These are phyloP conservation scores for Vespertilio murinus DNA, from an alignment of 2,797 vertebrate genomes.

Conservation along the genomic window DNA sequence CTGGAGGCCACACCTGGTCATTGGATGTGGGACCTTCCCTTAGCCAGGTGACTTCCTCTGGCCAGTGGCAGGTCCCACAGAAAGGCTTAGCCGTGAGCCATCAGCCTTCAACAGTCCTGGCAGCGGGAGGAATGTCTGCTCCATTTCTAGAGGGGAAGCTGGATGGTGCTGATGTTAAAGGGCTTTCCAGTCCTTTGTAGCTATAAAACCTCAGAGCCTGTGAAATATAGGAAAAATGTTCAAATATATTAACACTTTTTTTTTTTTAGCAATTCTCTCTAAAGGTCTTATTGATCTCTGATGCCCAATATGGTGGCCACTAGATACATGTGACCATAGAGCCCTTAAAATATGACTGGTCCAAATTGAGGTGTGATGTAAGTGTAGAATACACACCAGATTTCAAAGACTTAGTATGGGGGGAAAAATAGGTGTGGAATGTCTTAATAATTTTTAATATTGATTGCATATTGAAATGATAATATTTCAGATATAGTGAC, in stretches of 20 bases:
- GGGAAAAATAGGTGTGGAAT: background rate
- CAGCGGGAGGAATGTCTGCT: background rate
- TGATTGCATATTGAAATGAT: background rate
- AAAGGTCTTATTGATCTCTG: background rate
- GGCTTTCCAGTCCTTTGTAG: background rate
- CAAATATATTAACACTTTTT: background rate
- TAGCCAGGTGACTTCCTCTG: background rate
- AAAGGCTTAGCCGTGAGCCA: background rate
- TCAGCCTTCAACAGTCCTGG: background rate
- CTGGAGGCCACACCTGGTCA: background rate
- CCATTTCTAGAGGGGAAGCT: background rate
- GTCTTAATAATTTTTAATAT: background rate
- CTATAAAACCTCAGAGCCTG: background rate
- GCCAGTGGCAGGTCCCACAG: background rate
- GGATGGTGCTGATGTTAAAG: background rate
- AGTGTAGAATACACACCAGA: background rate
- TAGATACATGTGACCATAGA: background rate
- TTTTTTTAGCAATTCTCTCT: background rate
- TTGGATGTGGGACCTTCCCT: background rate
- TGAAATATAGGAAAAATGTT: background rate
- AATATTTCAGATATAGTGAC: background rate
- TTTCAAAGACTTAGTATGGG: background rate
- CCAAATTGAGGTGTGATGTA: no score
- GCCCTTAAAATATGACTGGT: no score
- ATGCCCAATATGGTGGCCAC: background rate